Evolutionary conservation across 1,140 invertebrate species (phyloP).

Genomic region (Anoplolepis gracilipes): DNA sequence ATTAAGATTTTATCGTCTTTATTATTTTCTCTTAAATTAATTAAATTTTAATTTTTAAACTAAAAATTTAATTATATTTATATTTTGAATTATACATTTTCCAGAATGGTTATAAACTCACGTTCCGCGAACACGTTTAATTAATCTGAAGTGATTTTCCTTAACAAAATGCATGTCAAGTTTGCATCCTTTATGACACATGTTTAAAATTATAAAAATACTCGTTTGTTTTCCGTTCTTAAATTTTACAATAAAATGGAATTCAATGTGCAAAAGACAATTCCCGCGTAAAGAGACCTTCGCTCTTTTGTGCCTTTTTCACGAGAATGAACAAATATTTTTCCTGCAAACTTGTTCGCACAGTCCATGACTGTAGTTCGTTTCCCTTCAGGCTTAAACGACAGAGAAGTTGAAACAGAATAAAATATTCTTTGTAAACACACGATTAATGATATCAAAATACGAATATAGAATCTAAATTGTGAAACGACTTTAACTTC

Average conservation of each 20-base stretch:
- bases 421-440: not conserved
- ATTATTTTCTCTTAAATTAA: not conserved
- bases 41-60: not conserved
- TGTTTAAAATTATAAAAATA: not conserved
- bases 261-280: slow-evolving; percentile 10
- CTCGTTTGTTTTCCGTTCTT: not conserved
- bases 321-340: slow-evolving; percentile 17
- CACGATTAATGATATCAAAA: slow-evolving; percentile 11
- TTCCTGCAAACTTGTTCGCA: not conserved
- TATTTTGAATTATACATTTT: not conserved
- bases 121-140: not conserved
- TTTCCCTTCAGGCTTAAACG: not conserved
- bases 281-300: not conserved
- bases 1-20: not conserved
- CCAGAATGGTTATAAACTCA: not conserved
- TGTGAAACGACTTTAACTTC: not conserved
- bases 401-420: slow-evolving; percentile 11
- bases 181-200: not conserved
- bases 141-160: not conserved
- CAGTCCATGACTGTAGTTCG: not conserved
- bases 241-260: not conserved
- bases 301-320: not conserved
- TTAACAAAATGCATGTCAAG: not conserved
- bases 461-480: not conserved
- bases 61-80: not conserved